Evolutionary conservation across 2,113 vertebrate genomes (phyloP).

Genomic region (Rhegmatorhina hoffmannsi): DNA sequence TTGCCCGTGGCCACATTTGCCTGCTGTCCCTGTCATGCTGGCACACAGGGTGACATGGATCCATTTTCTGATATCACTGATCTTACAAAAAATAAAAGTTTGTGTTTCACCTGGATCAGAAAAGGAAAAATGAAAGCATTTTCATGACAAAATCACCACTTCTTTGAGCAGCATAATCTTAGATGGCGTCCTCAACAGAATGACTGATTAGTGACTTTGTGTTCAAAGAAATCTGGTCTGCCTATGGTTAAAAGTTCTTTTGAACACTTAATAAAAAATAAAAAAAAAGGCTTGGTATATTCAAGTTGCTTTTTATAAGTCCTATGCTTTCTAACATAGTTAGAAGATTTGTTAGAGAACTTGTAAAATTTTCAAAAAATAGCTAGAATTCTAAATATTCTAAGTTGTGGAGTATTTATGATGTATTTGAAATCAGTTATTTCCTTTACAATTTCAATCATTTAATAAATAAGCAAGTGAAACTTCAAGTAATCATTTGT

Average conservation of each 20-base stretch:
- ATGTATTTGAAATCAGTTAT: slow-evolving; percentile 36
- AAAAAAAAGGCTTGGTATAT: no score
- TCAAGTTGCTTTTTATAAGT: no score
- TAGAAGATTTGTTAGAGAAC: no score
- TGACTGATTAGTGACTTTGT: background rate
- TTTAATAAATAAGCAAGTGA: slow-evolving; percentile 24
- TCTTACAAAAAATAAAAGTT: background rate
- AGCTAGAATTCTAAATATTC: no score
- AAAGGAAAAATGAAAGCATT: background rate
- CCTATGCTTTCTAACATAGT: no score
- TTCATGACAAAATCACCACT: background rate
- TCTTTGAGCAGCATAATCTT: background rate
- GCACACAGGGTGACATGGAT: background rate
- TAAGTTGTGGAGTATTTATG: no score
- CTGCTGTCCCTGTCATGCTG: background rate
- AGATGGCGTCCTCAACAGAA: background rate
- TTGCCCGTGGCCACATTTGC: background rate
- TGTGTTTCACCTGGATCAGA: background rate
- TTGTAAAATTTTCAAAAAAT: no score
- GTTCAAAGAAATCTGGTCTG: background rate
- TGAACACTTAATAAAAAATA: no score
- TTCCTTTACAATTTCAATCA: slow-evolving; percentile 33
- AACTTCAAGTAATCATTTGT: background rate
- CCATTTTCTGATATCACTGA: background rate
- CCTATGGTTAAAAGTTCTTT: no score